These are phyloP conservation scores for Myanophis thanlyinensis DNA, from an alignment of 2,113 vertebrate species.

Conservation along the genomic window DNA sequence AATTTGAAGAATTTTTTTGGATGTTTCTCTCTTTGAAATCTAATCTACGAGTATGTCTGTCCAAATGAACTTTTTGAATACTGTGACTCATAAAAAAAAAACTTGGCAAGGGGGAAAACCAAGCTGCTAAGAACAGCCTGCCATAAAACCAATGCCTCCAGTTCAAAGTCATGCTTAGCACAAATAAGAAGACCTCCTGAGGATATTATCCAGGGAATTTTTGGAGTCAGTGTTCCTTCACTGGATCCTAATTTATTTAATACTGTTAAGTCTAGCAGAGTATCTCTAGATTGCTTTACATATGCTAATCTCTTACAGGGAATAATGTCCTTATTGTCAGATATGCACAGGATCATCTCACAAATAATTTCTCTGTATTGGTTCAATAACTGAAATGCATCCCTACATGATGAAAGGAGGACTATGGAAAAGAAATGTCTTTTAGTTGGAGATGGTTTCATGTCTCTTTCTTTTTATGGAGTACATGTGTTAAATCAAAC, in stretches of 20 bases:
- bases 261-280: neutral
- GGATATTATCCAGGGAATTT: neutral
- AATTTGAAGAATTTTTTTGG: slow-evolving; percentile 61
- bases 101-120: slow-evolving; percentile 1
- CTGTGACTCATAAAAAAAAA: slow-evolving; percentile 21
- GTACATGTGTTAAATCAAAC: neutral
- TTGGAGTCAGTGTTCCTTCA: neutral
- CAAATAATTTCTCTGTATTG: neutral
- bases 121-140: slow-evolving; percentile 19
- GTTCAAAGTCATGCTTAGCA: slow-evolving; percentile 6
- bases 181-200: neutral
- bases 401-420: neutral
- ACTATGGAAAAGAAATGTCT: neutral
- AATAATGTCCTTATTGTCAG: neutral
- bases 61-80: slow-evolving; percentile 51
- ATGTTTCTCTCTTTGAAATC: slow-evolving; percentile 73
- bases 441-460: neutral
- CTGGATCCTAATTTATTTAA: neutral
- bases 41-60: slow-evolving; percentile 51
- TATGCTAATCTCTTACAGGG: neutral
- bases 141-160: slow-evolving; percentile 41
- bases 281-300: neutral
- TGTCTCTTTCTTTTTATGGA: neutral
- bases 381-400: neutral
- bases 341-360: neutral